Conservation (phyloP, 2,888 invertebrate species). For the Hypsopygia costalis region DNA sequence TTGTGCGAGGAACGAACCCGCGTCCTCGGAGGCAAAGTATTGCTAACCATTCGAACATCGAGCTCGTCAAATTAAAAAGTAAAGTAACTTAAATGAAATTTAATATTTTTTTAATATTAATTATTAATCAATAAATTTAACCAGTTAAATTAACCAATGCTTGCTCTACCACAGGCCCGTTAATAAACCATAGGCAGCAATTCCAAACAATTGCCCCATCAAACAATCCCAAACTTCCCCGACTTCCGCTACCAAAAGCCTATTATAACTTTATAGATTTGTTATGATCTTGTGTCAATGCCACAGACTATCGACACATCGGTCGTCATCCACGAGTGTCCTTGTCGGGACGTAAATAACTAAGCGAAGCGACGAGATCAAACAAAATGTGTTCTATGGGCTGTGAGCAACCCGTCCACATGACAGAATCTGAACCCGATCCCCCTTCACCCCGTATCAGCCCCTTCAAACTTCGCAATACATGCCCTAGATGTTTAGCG, state of each 20-base stretch:
- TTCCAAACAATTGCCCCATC: too few relatives aligned
- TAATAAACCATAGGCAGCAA: too few relatives aligned
- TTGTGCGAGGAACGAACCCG: too few relatives aligned
- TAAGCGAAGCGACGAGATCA: slow-evolving; percentile 66
- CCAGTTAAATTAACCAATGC: too few relatives aligned
- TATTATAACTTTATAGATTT: not conserved
- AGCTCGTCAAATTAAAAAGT: too few relatives aligned
- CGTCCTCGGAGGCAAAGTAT: too few relatives aligned
- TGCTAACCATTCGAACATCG: too few relatives aligned
- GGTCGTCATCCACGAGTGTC: slow-evolving; percentile 50
- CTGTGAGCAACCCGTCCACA: slow-evolving; percentile 60
- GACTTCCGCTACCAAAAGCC: not conserved
- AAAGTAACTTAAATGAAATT: too few relatives aligned
- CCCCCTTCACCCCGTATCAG: slow-evolving; percentile 13
- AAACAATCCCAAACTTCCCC: too few relatives aligned
- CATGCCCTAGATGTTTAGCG: slow-evolving; percentile 3
- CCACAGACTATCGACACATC: slow-evolving; percentile 9
- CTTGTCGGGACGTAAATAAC: slow-evolving; percentile 71
- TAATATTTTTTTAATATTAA: too few relatives aligned
- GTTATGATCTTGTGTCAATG: slow-evolving; percentile 9
- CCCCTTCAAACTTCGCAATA: slow-evolving; percentile 21
- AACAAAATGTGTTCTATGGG: slow-evolving; percentile 74
- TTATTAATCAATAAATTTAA: too few relatives aligned
- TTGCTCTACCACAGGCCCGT: too few relatives aligned
- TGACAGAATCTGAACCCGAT: slow-evolving; percentile 54